Conservation (phyloP, 2,888 invertebrate species). For the Acanthopleura granulata region DNA sequence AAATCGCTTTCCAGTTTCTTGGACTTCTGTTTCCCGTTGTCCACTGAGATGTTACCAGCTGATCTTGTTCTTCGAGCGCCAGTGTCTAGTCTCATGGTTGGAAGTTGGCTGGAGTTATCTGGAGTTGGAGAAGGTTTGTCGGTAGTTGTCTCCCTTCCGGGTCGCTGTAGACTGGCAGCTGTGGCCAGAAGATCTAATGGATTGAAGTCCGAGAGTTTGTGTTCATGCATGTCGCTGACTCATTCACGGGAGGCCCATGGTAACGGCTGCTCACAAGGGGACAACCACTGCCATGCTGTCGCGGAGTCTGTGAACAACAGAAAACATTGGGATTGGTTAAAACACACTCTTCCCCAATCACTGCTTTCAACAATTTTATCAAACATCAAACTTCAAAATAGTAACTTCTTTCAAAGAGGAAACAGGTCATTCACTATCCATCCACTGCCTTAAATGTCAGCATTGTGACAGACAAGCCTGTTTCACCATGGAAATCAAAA, state of each 20-base stretch:
- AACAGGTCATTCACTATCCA: too few species aligned
- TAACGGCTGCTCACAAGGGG: neutral
- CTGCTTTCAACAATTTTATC: too few species aligned
- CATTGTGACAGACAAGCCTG: too few species aligned
- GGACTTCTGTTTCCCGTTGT: neutral
- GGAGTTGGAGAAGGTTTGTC: neutral
- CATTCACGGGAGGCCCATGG: neutral
- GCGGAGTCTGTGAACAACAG: too few species aligned
- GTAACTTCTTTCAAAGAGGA: too few species aligned
- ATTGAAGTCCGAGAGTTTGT: conserved; percentile 50
- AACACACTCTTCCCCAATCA: too few species aligned
- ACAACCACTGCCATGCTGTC: too few species aligned
- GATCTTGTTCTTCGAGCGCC: neutral
- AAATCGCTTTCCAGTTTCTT: neutral
- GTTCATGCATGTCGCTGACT: conserved; percentile 10
- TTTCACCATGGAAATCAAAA: too few species aligned
- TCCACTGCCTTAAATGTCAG: too few species aligned
- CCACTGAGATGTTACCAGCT: neutral
- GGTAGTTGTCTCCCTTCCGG: neutral
- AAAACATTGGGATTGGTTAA: too few species aligned
- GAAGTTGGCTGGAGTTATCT: neutral
- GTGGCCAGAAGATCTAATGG: conserved; percentile 60
- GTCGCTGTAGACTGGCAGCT: conserved; percentile 51
- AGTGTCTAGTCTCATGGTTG: neutral
- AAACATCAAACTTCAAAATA: too few species aligned